Evolutionary conservation across 2,888 invertebrate species (phyloP).

Genomic region (Abrostola triplasia): DNA sequence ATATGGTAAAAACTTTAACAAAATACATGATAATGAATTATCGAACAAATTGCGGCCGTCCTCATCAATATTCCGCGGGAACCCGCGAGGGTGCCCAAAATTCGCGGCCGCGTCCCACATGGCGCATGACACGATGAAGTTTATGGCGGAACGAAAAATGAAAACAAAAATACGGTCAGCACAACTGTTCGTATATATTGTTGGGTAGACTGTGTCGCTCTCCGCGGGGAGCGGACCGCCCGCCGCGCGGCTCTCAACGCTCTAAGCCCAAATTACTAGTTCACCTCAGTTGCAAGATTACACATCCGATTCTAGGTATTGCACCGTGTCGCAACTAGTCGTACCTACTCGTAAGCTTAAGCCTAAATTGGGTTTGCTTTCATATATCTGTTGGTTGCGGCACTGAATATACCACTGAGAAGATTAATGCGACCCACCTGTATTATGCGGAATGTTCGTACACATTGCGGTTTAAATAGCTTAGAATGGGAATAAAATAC

Average conservation of each 20-base stretch:
- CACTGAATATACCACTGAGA: conserved; percentile 42
- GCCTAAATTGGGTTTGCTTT: conserved; percentile 56
- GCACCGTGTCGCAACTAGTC: conserved; percentile 49
- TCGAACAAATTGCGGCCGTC: conserved; percentile 56
- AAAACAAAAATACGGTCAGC: conserved; percentile 72
- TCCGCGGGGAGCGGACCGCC: conserved; percentile 75
- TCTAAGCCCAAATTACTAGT: conserved; percentile 77
- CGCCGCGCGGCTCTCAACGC: conserved; percentile 78
- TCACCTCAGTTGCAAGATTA: conserved; percentile 65
- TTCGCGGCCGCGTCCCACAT: conserved; percentile 73
- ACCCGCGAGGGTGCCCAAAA: conserved; percentile 66
- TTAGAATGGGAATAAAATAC: conserved; percentile 30
- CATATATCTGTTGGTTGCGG: conserved; percentile 45
- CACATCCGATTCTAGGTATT: conserved; percentile 63
- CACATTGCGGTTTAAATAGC: conserved; percentile 9
- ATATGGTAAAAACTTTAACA: conserved; percentile 41
- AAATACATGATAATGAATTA: conserved; percentile 49
- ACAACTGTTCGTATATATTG: conserved; percentile 78
- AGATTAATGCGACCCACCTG: conserved; percentile 50
- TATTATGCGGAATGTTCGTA: conserved; percentile 29
- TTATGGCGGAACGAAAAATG: conserved; percentile 75
- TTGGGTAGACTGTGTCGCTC: conserved; percentile 72
- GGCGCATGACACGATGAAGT: conserved; percentile 77
- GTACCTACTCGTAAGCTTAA: conserved; percentile 49
- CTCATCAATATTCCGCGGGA: conserved; percentile 67